Percentiles rank a stretch among this genome's conserved stretches.
Conservation (phyloP, 2,888 invertebrate species). For the Oligia latruncula region DNA sequence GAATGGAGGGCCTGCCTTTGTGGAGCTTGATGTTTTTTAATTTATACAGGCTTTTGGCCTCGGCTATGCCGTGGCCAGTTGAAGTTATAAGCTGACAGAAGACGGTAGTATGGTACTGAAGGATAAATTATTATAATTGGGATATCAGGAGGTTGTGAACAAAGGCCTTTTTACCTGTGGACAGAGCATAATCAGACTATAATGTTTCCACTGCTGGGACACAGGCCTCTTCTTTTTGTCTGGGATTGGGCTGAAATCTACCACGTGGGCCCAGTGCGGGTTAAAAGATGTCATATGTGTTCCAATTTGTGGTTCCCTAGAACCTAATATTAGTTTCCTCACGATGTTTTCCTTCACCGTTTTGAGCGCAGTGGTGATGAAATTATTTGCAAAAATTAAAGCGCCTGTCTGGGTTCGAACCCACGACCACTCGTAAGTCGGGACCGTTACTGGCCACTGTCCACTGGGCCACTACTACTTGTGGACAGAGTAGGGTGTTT, state of each 20-base stretch:
- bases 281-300: too few relatives aligned
- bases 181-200: background rate
- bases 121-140: background rate
- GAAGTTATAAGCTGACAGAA: conserved; percentile 2
- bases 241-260: background rate
- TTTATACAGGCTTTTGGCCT: conserved; percentile 13
- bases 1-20: conserved; percentile 26
- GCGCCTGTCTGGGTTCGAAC: background rate
- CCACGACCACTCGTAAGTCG: background rate
- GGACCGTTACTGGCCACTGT: too few relatives aligned
- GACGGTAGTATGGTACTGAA: background rate
- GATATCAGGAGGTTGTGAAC: background rate
- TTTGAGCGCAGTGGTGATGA: background rate
- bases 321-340: background rate
- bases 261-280: too few relatives aligned
- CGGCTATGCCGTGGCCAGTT: background rate
- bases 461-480: too few relatives aligned
- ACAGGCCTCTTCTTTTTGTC: background rate
- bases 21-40: conserved; percentile 28
- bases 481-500: background rate
- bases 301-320: background rate
- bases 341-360: background rate
- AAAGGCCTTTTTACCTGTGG: background rate
- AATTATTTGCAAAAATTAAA: background rate
- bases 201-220: background rate